Evolutionary conservation across 92 coral and sea anemone genomes (phyloP).

Genomic region (Montipora capitata): DNA sequence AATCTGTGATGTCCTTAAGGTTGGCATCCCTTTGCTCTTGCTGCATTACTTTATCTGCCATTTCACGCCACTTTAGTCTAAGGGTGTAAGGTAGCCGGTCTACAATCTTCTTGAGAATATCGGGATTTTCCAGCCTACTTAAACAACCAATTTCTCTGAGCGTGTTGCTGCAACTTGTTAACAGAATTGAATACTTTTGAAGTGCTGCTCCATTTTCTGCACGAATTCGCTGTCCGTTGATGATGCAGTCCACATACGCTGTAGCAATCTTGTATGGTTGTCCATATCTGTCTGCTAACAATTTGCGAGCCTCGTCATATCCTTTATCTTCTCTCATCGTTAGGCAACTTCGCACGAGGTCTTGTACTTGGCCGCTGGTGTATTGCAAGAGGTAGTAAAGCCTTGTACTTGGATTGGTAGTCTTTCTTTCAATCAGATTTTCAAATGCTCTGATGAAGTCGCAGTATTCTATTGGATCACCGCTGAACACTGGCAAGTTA

Average conservation of each 20-base stretch:
- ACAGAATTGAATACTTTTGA: slow-evolving; percentile 39
- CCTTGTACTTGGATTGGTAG: slow-evolving; percentile 36
- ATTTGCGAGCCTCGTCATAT: slow-evolving; percentile 24
- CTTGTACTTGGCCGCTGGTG: slow-evolving; percentile 62
- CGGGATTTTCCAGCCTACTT: slow-evolving; percentile 48
- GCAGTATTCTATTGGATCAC: slow-evolving; percentile 49
- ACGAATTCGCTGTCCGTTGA: slow-evolving; percentile 37
- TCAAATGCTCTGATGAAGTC: slow-evolving; percentile 51
- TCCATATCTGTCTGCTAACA: slow-evolving; percentile 53
- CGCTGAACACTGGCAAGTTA: slow-evolving; percentile 31
- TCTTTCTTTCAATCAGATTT: slow-evolving; percentile 35
- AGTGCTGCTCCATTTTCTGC: slow-evolving; percentile 33
- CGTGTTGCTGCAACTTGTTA: slow-evolving; percentile 59
- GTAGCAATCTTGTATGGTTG: slow-evolving; percentile 61
- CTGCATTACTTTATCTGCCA: slow-evolving; percentile 19
- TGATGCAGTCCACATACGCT: slow-evolving; percentile 23
- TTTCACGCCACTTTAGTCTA: slow-evolving; percentile 39
- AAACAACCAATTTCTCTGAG: slow-evolving; percentile 62
- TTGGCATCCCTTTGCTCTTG: slow-evolving; percentile 29
- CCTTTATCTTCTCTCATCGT: slow-evolving; percentile 48
- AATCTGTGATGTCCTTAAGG: slow-evolving; percentile 44
- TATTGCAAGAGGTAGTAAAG: slow-evolving; percentile 54
- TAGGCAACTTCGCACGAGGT: slow-evolving; percentile 61
- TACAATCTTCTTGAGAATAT: slow-evolving; percentile 32
- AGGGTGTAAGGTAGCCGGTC: slow-evolving; percentile 47